Evolutionary conservation across 2,888 invertebrate genomes (phyloP).

Genomic region (Heliconius charithonia): DNA sequence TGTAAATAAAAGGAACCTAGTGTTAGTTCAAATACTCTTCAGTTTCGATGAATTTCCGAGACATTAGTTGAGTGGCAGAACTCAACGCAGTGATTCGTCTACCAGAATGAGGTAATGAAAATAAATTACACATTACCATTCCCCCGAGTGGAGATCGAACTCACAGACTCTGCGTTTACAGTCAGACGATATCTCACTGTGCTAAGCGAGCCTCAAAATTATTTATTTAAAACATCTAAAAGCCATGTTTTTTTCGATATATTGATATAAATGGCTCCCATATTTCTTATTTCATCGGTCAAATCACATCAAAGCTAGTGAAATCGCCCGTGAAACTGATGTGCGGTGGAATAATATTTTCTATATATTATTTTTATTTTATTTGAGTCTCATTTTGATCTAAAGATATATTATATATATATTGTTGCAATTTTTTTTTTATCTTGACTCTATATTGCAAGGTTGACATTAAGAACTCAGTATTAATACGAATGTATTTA

Average conservation of each 20-base stretch:
- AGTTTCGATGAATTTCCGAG: no score
- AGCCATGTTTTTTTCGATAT: neutral
- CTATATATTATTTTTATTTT: slow-evolving; percentile 28
- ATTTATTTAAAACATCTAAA: neutral
- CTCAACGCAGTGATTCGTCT: no score
- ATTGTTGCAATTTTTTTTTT: neutral
- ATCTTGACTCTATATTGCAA: neutral
- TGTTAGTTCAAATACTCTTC: no score
- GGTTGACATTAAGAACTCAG: neutral
- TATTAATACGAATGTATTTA: no score
- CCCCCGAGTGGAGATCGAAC: neutral
- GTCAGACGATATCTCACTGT: neutral
- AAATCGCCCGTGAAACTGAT: slow-evolving; percentile 55
- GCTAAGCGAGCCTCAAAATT: neutral
- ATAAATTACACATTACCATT: no score
- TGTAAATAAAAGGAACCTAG: no score
- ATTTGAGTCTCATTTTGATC: slow-evolving; percentile 25
- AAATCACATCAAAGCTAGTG: slow-evolving; percentile 52
- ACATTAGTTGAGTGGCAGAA: no score
- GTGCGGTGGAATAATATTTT: slow-evolving; percentile 33
- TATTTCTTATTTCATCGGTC: slow-evolving; percentile 26
- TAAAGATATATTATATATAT: slow-evolving; percentile 15
- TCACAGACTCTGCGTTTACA: no score
- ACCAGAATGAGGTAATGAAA: no score
- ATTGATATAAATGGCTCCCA: slow-evolving; percentile 12